Evolutionary conservation across 2,888 invertebrate species (phyloP).

Genomic region (Patella pellucida): DNA sequence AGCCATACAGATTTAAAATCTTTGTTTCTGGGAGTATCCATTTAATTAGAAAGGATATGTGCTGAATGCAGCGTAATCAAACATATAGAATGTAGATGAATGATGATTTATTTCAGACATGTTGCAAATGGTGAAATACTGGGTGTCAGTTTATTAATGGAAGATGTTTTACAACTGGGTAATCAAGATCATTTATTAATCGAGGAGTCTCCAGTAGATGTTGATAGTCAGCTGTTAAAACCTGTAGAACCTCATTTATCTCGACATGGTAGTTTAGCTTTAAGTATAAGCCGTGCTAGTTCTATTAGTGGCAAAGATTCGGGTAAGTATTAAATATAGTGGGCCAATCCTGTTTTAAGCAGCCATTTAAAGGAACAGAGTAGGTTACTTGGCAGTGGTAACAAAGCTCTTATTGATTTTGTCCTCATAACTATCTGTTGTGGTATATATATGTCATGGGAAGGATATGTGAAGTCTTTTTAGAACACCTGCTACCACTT

Average conservation of each 20-base stretch:
- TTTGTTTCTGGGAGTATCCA: too few species aligned
- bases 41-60: too few species aligned
- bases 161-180: slow-evolving; percentile 67
- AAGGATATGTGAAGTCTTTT: too few species aligned
- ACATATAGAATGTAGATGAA: neutral
- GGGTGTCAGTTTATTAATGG: slow-evolving; percentile 68
- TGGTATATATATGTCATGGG: too few species aligned
- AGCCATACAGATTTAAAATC: too few species aligned
- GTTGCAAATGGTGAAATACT: slow-evolving; percentile 70
- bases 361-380: too few species aligned
- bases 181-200: slow-evolving; percentile 51
- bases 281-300: slow-evolving; percentile 3
- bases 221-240: neutral
- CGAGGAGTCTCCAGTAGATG: slow-evolving; percentile 40
- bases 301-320: neutral
- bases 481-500: too few species aligned
- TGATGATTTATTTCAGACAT: slow-evolving; percentile 49
- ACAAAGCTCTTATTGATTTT: too few species aligned
- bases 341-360: too few species aligned
- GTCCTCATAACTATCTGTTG: too few species aligned
- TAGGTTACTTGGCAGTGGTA: too few species aligned
- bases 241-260: slow-evolving; percentile 23
- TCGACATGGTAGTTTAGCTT: neutral
- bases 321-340: neutral
- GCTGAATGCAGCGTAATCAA: too few species aligned